A percentile compares a stretch with the other conserved stretches of the same genome.
Evolutionary conservation across 2,888 invertebrate species (phyloP).

Genomic region (Tetragnatha montana): DNA sequence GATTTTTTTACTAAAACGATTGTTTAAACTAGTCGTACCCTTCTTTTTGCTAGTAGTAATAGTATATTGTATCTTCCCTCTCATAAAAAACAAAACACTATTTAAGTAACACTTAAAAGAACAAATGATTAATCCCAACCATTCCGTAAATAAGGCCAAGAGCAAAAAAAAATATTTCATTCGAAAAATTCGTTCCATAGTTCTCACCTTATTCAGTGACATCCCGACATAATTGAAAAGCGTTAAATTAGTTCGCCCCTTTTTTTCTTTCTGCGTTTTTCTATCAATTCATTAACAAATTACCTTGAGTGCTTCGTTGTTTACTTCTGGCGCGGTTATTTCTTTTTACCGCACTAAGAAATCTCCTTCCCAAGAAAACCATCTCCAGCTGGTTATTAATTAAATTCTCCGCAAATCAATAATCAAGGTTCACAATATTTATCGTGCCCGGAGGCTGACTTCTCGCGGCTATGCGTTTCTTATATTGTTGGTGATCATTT

Average conservation of each 20-base stretch:
- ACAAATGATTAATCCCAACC: no score
- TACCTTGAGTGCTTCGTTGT: background rate
- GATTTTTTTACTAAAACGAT: no score
- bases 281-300: background rate
- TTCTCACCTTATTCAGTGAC: background rate
- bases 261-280: background rate
- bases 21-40: no score
- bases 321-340: background rate
- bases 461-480: background rate
- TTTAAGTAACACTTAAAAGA: no score
- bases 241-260: background rate
- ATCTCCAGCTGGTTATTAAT: background rate
- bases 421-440: background rate
- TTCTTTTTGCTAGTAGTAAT: no score
- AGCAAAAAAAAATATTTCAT: background rate
- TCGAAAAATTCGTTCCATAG: background rate
- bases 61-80: no score
- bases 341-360: background rate
- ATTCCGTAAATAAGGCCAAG: background rate
- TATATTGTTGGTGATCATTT: background rate
- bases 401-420: background rate
- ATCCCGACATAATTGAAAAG: background rate
- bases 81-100: no score
- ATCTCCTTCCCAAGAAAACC: background rate
- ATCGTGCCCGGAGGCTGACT: background rate